phyloP scores from a whole-genome alignment of 2,888 invertebrate genomes.

The Gymnoscelis rufifasciata region DNA sequence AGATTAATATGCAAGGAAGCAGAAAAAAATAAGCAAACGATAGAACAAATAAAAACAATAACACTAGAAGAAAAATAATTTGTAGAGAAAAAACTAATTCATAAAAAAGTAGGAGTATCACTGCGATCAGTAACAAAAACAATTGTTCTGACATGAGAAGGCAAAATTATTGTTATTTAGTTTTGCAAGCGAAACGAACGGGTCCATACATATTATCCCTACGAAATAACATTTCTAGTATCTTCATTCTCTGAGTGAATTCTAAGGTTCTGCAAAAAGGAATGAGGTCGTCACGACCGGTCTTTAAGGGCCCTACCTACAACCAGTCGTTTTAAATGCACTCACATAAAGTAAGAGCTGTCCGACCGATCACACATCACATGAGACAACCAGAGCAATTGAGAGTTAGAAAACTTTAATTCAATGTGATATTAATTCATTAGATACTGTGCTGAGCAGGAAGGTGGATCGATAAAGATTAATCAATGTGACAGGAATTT shows the following conservation, averaged over 20 bases:
- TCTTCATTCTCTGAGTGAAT: constrained; percentile 17
- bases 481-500: constrained; percentile 23
- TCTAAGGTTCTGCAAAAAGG: constrained; percentile 39
- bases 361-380: constrained; percentile 20
- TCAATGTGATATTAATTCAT: constrained; percentile 25
- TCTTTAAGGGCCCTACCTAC: constrained; percentile 34
- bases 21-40: not conserved
- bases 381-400: constrained; percentile 21
- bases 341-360: constrained; percentile 20
- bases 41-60: not conserved
- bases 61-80: not conserved
- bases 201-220: constrained; percentile 6
- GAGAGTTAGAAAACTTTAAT: constrained; percentile 24
- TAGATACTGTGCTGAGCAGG: constrained; percentile 20
- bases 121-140: no score
- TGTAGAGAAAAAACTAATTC: not conserved
- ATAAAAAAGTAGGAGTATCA: no score
- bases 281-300: constrained; percentile 53
- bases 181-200: constrained; percentile 6
- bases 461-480: constrained; percentile 23
- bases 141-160: not conserved
- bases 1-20: constrained; percentile 14
- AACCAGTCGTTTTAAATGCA: constrained; percentile 25
- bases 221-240: constrained; percentile 14
- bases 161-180: not conserved